Evolutionary conservation across 2,797 vertebrate species (phyloP).

Genomic region (Orestias chungarensis): DNA sequence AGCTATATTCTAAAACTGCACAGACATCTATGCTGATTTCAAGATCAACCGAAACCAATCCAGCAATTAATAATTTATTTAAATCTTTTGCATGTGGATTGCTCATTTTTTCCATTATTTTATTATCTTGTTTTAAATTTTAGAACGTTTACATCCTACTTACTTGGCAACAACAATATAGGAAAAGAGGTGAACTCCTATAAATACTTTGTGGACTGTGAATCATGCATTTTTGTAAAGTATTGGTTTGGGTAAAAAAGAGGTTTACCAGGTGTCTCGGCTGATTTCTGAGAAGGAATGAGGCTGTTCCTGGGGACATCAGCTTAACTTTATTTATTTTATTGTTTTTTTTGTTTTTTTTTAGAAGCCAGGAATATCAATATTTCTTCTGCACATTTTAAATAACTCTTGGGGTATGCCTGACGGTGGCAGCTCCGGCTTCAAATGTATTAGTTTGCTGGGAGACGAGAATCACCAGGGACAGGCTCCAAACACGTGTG

Average conservation of each 20-base stretch:
- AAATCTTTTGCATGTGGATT: not conserved
- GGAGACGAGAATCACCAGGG: conserved; percentile 72
- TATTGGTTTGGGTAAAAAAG: conserved; percentile 36
- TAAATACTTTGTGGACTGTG: conserved; percentile 8
- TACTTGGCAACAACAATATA: not conserved
- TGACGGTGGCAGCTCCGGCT: conserved; percentile 76
- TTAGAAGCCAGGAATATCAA: conserved; percentile 80
- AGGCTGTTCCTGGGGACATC: conserved; percentile 66
- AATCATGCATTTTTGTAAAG: conserved; percentile 9
- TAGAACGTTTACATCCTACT: not conserved
- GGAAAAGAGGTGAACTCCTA: not conserved
- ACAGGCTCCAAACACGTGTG: conserved; percentile 68
- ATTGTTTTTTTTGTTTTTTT: conserved; percentile 73
- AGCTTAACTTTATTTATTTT: conserved; percentile 40
- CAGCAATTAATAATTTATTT: not conserved
- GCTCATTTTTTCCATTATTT: not conserved
- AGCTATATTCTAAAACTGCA: not conserved
- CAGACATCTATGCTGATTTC: not conserved
- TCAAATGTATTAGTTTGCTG: conserved; percentile 82
- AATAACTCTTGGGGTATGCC: conserved; percentile 78
- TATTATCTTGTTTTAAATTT: not conserved
- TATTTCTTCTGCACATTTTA: conserved; percentile 74
- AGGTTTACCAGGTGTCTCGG: conserved; percentile 65
- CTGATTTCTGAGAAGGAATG: conserved; percentile 62
- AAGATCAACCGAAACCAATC: not conserved